phyloP scores from a whole-genome alignment of 2,888 invertebrate genomes.

The Brenthis hecate region DNA sequence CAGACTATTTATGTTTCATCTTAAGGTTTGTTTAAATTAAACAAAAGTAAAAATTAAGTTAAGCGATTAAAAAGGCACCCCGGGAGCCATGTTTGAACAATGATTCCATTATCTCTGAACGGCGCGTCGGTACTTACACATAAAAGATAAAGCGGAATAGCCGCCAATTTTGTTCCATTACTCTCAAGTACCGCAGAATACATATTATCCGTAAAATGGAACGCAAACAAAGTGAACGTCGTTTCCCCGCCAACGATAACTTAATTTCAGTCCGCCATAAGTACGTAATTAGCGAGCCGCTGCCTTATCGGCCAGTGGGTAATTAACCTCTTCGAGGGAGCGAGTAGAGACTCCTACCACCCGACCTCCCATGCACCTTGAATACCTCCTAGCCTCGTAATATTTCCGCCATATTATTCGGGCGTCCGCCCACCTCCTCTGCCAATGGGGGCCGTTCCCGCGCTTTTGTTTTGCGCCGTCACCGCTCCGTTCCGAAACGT shows the following conservation, averaged over 20 bases:
- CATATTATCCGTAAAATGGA: constrained; percentile 80
- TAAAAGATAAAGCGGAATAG: constrained; percentile 76
- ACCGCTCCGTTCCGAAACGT: constrained; percentile 74
- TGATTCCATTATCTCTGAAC: constrained; percentile 70
- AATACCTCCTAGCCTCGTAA: constrained; percentile 79
- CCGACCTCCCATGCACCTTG: constrained; percentile 69
- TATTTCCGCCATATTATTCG: constrained; percentile 82
- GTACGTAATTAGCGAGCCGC: constrained; percentile 82
- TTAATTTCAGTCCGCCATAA: constrained; percentile 82
- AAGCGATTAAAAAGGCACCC: constrained; percentile 76
- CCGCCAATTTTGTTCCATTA: constrained; percentile 80
- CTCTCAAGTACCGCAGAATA: constrained; percentile 71
- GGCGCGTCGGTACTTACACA: constrained; percentile 57
- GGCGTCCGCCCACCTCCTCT: constrained; percentile 78
- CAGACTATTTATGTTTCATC: constrained; percentile 24
- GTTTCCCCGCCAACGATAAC: constrained; percentile 80
- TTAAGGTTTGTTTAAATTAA: constrained; percentile 30
- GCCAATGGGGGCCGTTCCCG: constrained; percentile 77
- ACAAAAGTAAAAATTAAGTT: constrained; percentile 54
- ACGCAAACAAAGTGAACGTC: constrained; percentile 81
- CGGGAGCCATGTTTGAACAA: constrained; percentile 67
- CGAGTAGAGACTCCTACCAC: constrained; percentile 49
- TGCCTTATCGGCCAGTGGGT: constrained; percentile 82
- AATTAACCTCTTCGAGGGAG: constrained; percentile 77
- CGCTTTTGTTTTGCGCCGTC: constrained; percentile 79